Base-by-base conservation (phyloP, 2,113 vertebrate genomes). In the Rhabdornis inornatus region DNA sequence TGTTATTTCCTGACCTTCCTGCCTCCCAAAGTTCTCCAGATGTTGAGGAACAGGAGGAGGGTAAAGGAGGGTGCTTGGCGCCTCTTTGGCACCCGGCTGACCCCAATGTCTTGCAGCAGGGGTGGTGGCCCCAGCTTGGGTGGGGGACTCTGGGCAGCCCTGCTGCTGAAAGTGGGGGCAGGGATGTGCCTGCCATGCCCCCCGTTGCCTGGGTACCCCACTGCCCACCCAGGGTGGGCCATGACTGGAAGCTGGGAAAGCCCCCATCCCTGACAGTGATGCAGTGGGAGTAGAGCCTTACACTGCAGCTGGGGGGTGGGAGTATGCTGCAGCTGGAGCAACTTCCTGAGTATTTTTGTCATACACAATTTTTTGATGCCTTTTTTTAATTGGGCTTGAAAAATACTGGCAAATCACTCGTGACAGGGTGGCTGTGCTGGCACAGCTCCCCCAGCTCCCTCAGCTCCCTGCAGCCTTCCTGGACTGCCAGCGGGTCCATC, bases 61-160 rank as follows among this genome's bases (percentile, higher is more conserved):
- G 6, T 3, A 28, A 16, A 13, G 61, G 28, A 39, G 70, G 23
- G 18, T 69, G 49, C 64, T 66, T 20, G 31, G 28, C 42, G 15
- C 18, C 31, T 0, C 1, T 59, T 71, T 20, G 28, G 28, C 47
- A 18, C 18, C 31, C 0, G 1, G 25, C 40, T 55, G 5, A 12
- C 12, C 37, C 18, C 7, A 2, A 37, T 8, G 37, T 40, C 83
- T 35, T 65, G 52, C 16, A 2, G 35, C 0, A 2, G 35, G 44
- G 61, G 6, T 42, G 60, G 60, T 30, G 42, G 35, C 24, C 24
- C 13, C 35, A 33, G 39, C 40, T 70, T 0, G 17, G 3, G 2
- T 44, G 13, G 47, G 69, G 23, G 35, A 8, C 70, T 85, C 59
- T 30, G 40, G 69, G 40, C 69, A 74, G 45, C 1, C 11, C 19